phyloP scores from a whole-genome alignment of 2,888 invertebrate species.

The Lasioglossum zephyrum region DNA sequence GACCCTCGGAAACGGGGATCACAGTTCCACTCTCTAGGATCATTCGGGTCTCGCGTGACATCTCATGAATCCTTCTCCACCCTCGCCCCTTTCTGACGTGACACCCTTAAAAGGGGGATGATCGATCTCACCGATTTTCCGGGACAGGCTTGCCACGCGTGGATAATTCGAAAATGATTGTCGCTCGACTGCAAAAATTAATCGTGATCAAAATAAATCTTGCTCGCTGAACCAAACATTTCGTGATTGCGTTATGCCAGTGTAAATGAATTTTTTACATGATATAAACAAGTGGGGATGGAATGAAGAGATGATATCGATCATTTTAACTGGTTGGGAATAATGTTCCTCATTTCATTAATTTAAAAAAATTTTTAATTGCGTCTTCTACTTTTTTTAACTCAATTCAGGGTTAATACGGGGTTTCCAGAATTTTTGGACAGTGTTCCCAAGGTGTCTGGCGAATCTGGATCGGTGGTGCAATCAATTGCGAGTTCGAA shows the following conservation, averaged over 20 bases:
- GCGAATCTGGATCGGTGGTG: neutral
- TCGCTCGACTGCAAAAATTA: slow-evolving; percentile 20
- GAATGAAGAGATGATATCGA: no score
- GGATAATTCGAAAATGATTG: slow-evolving; percentile 63
- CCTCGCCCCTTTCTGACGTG: slow-evolving; percentile 25
- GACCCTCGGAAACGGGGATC: slow-evolving; percentile 57
- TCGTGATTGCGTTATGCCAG: no score
- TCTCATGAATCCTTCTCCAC: slow-evolving; percentile 50
- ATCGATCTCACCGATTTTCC: slow-evolving; percentile 65
- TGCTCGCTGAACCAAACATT: no score
- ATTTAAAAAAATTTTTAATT: no score
- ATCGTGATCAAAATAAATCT: neutral
- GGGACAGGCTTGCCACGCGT: slow-evolving; percentile 20
- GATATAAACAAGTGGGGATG: no score
- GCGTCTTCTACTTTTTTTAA: no score
- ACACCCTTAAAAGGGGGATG: slow-evolving; percentile 57
- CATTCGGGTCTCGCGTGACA: slow-evolving; percentile 45
- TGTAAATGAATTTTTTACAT: no score
- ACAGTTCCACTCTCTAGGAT: slow-evolving; percentile 43
- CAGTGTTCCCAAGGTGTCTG: neutral
- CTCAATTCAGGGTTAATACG: no score
- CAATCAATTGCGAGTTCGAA: slow-evolving; percentile 21
- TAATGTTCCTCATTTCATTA: no score
- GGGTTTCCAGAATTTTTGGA: no score
- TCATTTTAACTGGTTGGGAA: no score